Evolutionary conservation across 2,113 vertebrate species (phyloP).

Genomic region (Menidia beryllina): DNA sequence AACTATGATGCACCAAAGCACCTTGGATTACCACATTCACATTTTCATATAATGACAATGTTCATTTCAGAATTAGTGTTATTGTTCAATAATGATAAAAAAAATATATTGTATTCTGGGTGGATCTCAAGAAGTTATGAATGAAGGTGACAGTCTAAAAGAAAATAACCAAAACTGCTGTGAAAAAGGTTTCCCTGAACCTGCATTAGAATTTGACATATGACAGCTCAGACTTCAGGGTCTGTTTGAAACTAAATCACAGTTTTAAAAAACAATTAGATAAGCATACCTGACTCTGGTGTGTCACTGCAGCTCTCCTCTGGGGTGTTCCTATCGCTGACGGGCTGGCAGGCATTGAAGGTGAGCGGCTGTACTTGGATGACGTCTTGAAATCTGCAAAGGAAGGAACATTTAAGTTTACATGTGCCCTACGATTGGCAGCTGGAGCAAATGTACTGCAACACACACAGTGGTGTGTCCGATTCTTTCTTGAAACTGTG

Average conservation of each 20-base stretch:
- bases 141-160: no score
- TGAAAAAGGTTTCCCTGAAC: no score
- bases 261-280: slow-evolving; percentile 62
- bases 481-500: background rate
- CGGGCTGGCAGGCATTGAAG: slow-evolving; percentile 89
- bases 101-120: background rate
- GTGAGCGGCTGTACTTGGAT: slow-evolving; percentile 89
- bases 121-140: background rate
- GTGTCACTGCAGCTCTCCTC: slow-evolving; percentile 87
- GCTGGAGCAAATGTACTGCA: background rate
- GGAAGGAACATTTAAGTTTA: background rate
- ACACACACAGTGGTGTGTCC: no score
- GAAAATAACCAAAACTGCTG: no score
- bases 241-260: background rate
- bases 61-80: no score
- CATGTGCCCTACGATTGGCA: background rate
- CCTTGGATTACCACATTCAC: no score
- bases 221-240: no score
- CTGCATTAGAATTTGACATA: no score
- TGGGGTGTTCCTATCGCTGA: slow-evolving; percentile 91
- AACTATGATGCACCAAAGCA: no score
- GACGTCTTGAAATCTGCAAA: slow-evolving; percentile 87
- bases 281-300: slow-evolving; percentile 91
- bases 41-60: no score
- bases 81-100: no score